A percentile compares a stretch with the other conserved stretches of the same genome.
Conservation (phyloP, 2,113 vertebrate genomes). For the Miniopterus natalensis region DNA sequence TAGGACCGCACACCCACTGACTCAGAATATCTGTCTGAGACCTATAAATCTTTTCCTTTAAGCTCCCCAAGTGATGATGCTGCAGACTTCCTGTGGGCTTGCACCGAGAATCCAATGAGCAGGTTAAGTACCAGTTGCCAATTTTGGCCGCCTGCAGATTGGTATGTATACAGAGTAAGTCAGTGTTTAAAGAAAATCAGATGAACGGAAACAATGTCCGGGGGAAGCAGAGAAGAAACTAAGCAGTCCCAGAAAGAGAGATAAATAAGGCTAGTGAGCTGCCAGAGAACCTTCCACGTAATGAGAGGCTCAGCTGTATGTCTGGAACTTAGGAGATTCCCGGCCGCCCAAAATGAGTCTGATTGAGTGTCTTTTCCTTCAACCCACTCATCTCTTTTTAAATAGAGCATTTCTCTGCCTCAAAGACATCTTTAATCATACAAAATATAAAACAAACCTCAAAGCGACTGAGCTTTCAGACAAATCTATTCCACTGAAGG, state of each 20-base stretch:
- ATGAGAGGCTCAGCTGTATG: neutral
- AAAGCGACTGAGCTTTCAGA: neutral
- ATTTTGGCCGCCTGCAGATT: neutral
- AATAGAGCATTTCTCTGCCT: neutral
- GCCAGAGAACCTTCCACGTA: neutral
- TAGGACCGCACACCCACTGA: neutral
- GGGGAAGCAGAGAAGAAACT: neutral
- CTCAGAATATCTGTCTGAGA: neutral
- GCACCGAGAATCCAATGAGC: neutral
- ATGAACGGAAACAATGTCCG: neutral
- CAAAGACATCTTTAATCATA: neutral
- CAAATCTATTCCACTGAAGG: neutral
- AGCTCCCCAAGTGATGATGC: neutral
- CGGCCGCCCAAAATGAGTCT: neutral
- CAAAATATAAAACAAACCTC: slow-evolving; percentile 27
- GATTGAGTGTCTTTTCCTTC: neutral
- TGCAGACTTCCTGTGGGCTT: neutral
- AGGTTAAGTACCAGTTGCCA: neutral
- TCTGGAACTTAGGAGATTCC: neutral
- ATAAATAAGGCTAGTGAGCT: neutral
- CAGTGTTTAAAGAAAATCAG: neutral
- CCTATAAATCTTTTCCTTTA: neutral
- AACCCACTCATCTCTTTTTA: neutral
- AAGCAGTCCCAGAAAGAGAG: neutral
- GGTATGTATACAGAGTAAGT: neutral